These are phyloP conservation scores for Acleris holmiana DNA, from an alignment of 2,888 invertebrate genomes.

Conservation along the genomic window DNA sequence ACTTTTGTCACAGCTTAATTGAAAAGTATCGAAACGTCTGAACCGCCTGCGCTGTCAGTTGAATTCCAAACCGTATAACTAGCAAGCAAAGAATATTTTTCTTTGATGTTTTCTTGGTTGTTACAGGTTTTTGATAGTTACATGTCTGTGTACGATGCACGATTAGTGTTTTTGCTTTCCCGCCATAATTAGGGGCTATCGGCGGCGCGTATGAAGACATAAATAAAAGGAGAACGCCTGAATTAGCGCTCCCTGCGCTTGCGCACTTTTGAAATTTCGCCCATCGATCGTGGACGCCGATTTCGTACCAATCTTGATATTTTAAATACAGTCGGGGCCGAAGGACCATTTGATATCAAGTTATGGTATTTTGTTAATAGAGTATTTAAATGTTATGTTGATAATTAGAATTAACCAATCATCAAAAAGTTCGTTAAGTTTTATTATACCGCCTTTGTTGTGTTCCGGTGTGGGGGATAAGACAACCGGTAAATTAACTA, in stretches of 20 bases:
- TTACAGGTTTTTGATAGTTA: background rate
- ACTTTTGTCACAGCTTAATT: slow-evolving; percentile 13
- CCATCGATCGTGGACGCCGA: slow-evolving; percentile 61
- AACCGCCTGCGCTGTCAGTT: background rate
- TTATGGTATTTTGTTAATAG: background rate
- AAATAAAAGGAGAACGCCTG: slow-evolving; percentile 76
- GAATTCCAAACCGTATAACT: background rate
- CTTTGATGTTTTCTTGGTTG: background rate
- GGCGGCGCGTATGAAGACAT: slow-evolving; percentile 83
- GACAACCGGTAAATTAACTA: too few species aligned
- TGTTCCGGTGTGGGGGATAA: too few species aligned
- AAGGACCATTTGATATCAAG: background rate
- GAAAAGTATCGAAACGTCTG: slow-evolving; percentile 3
- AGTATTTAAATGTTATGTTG: too few species aligned
- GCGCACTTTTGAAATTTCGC: slow-evolving; percentile 66
- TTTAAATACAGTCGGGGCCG: slow-evolving; percentile 20
- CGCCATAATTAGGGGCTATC: slow-evolving; percentile 81
- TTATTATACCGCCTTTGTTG: too few species aligned
- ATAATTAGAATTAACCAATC: too few species aligned
- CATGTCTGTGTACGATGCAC: slow-evolving; percentile 62
- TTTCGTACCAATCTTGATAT: slow-evolving; percentile 49
- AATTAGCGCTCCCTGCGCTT: slow-evolving; percentile 65
- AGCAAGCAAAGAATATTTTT: background rate
- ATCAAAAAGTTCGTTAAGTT: too few species aligned
- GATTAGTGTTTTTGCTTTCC: slow-evolving; percentile 82